A percentile compares a stretch with the other conserved stretches of the same genome.
Conservation (phyloP, 2,888 invertebrate genomes). For the Cataglyphis altisquamis region DNA sequence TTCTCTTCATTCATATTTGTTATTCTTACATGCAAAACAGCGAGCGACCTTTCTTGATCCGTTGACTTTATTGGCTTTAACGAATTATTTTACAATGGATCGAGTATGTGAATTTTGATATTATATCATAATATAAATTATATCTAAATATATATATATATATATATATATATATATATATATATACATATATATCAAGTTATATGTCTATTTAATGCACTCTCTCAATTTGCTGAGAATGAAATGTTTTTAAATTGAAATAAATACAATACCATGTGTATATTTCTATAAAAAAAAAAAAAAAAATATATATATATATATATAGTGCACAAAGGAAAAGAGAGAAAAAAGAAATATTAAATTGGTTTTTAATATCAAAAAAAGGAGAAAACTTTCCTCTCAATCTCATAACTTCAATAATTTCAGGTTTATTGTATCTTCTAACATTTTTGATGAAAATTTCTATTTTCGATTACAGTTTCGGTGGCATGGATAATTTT, state of each 20-base stretch:
- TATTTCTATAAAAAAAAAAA: not conserved
- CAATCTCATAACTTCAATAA: not conserved
- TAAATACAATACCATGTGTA: not conserved
- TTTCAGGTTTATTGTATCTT: not conserved
- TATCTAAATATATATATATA: no score
- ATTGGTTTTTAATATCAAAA: no score
- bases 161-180: no score
- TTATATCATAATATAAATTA: not conserved
- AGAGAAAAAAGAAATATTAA: not conserved
- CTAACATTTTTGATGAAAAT: not conserved
- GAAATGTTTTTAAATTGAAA: not conserved
- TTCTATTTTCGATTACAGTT: constrained; percentile 78
- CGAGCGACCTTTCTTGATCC: constrained; percentile 55
- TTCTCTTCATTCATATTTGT: constrained; percentile 39
- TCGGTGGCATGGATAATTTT: constrained; percentile 84
- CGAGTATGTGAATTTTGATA: not conserved
- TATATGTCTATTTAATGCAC: not conserved
- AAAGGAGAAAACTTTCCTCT: no score
- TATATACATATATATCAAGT: not conserved
- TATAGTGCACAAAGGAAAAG: not conserved
- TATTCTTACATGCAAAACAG: constrained; percentile 54
- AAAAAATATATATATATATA: not conserved
- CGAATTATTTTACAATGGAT: constrained; percentile 15
- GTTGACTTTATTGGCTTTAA: constrained; percentile 10
- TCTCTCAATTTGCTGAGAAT: not conserved